Evolutionary conservation across 64 coral and sea anemone genomes (phyloP).

Genomic region (Stylophora pistillata): DNA sequence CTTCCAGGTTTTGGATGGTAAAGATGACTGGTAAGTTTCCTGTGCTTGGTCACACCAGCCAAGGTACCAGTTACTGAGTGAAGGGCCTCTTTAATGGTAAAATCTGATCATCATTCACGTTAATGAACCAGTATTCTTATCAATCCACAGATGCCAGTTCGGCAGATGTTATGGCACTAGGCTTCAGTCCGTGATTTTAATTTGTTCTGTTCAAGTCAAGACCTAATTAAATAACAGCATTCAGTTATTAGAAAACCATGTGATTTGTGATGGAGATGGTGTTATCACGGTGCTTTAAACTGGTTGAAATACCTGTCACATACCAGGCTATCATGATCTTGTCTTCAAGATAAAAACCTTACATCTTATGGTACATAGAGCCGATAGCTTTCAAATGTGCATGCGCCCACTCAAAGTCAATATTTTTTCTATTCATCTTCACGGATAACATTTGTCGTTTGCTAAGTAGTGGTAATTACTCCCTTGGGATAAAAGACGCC

Average conservation of each 20-base stretch:
- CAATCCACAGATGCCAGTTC: neutral
- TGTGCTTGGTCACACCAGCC: neutral
- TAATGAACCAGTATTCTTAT: conserved; percentile 37
- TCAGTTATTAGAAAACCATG: neutral
- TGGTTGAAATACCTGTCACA: neutral
- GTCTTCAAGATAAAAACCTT: neutral
- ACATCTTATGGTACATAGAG: neutral
- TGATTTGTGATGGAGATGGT: neutral
- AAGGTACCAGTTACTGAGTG: neutral
- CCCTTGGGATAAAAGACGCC: neutral
- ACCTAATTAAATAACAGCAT: neutral
- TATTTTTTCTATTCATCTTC: neutral
- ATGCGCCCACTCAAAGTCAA: neutral
- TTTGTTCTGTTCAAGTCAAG: neutral
- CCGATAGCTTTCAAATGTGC: neutral
- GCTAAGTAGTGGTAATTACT: conserved; percentile 15
- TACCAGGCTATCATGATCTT: neutral
- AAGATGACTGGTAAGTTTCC: neutral
- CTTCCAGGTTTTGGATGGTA: neutral
- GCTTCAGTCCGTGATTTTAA: neutral
- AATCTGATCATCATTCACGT: neutral
- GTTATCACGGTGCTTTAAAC: neutral
- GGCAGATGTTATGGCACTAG: conserved; percentile 22
- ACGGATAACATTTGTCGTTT: neutral
- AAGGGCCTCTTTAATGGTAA: neutral